Evolutionary conservation across 92 coral and sea anemone genomes (phyloP), one percentile per base, ranked within the genome.

Genomic region (Palythoa heliodiscus): DNA sequence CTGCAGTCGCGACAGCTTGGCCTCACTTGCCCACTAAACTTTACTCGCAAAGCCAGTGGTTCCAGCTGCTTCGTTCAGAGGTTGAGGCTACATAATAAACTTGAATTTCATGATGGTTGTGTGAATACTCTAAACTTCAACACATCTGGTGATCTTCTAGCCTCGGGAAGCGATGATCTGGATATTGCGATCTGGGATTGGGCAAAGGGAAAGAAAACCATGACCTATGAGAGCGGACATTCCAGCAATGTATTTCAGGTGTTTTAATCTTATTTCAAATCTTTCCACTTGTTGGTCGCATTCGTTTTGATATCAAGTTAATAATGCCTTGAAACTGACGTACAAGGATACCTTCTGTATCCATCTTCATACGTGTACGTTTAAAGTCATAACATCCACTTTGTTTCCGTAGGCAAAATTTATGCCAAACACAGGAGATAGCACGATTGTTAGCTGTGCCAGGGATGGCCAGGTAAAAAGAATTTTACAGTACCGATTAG

Each of bases 171-270:
- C 55, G 99, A 97, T 61, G 99, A 97, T 67, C 71, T 97, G 50
- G 98, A 93, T 76, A 90, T 97, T 83, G 98, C 89, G 24, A 89
- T 97, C 76, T 97, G 99, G 99, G 99, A 97, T 78, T 97, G 99
- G 99, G 94, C 99, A 1, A 94, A 95, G 71, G 93, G 91, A 58
- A 97, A 90, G 92, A 95, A 97, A 67, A 85, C 83, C 47, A 68
- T 97, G 57, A 86, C 88, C 74, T 97, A 97, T 77, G 95, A 94
- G 69, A 97, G 99, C 89, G 99, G 99, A 35, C 99, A 97, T 79
- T 66, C 94, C 8, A 95, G 97, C 87, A 97, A 97, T 89, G 99
- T 97, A 13, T 97, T 97, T 79, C 99, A 97, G 98, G 99, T 97
- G 73, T 47, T 77, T 43, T 47, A 7, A 81, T 40, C 70, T 74